These are phyloP conservation scores for Neuroscelio doddi DNA, from an alignment of 2,888 invertebrate genomes.

Conservation along the genomic window DNA sequence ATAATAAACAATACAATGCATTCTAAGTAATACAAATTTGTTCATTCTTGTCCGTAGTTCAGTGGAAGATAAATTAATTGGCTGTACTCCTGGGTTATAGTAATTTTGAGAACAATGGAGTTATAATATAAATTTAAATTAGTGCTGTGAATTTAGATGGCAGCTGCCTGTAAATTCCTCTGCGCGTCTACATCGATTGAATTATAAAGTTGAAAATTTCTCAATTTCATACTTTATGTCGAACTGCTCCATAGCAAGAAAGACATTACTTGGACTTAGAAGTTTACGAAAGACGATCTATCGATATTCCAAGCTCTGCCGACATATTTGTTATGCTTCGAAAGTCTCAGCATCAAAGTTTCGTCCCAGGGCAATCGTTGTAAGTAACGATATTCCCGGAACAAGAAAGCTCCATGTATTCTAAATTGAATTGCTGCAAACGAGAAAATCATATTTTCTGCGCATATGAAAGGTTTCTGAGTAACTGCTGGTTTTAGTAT, in stretches of 20 bases:
- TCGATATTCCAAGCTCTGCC: conserved; percentile 53
- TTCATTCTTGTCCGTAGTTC: too few relatives aligned
- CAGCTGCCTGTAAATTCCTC: conserved; percentile 60
- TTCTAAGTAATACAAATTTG: too few relatives aligned
- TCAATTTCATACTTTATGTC: conserved; percentile 62
- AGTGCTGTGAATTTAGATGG: conserved; percentile 58
- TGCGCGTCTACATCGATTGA: conserved; percentile 59
- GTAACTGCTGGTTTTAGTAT: conserved; percentile 33
- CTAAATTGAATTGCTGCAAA: conserved; percentile 44
- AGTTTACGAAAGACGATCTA: conserved; percentile 58
- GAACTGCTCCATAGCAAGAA: conserved; percentile 55
- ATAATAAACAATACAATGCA: too few relatives aligned
- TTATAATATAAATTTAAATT: conserved; percentile 62
- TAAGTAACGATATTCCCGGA: conserved; percentile 51
- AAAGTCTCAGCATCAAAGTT: conserved; percentile 49
- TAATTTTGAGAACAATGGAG: conserved; percentile 40
- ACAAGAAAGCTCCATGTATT: conserved; percentile 46
- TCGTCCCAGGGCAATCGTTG: conserved; percentile 52
- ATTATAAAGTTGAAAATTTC: conserved; percentile 69
- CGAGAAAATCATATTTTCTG: conserved; percentile 45
- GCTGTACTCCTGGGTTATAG: conserved; percentile 33
- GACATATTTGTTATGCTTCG: conserved; percentile 53
- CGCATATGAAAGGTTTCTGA: conserved; percentile 28
- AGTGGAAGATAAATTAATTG: conserved; percentile 40
- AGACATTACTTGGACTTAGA: conserved; percentile 64